Percentiles rank a stretch among this genome's conserved stretches.
phyloP scores from a whole-genome alignment of 2,797 vertebrate genomes.

The Arrhamphus sclerolepis region DNA sequence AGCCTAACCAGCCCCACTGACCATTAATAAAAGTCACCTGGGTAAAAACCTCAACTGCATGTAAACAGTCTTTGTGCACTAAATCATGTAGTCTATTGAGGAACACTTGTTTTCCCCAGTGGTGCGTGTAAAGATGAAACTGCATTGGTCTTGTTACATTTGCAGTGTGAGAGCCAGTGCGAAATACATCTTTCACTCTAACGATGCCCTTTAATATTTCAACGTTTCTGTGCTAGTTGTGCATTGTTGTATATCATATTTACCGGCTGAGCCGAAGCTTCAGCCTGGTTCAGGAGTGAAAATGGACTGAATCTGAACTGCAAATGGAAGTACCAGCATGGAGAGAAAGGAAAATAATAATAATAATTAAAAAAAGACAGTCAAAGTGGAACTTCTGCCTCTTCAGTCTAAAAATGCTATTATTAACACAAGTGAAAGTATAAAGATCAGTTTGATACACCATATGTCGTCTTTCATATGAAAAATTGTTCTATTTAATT shows the following conservation, averaged over 20 bases:
- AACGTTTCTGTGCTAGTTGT: constrained; percentile 6
- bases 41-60: constrained; percentile 21
- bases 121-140: constrained; percentile 18
- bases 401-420: no score
- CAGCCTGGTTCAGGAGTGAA: not conserved
- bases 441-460: no score
- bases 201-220: not conserved
- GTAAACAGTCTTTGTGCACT: not conserved
- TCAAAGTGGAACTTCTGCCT: no score
- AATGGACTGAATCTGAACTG: constrained; percentile 10
- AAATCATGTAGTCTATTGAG: constrained; percentile 7
- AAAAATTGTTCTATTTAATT: no score
- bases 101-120: constrained; percentile 12
- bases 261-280: not conserved
- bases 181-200: constrained; percentile 14
- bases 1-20: constrained; percentile 2
- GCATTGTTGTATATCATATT: not conserved
- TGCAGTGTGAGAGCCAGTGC: constrained; percentile 6
- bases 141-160: constrained; percentile 10
- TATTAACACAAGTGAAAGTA: no score
- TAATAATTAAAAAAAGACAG: no score
- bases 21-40: constrained; percentile 21
- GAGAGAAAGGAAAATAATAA: no score
- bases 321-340: no score
- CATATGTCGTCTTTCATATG: no score